Percentiles rank a stretch among this genome's conserved stretches.
These are phyloP conservation scores for Gobio gobio DNA, from an alignment of 2,113 vertebrate genomes.

Conservation along the genomic window DNA sequence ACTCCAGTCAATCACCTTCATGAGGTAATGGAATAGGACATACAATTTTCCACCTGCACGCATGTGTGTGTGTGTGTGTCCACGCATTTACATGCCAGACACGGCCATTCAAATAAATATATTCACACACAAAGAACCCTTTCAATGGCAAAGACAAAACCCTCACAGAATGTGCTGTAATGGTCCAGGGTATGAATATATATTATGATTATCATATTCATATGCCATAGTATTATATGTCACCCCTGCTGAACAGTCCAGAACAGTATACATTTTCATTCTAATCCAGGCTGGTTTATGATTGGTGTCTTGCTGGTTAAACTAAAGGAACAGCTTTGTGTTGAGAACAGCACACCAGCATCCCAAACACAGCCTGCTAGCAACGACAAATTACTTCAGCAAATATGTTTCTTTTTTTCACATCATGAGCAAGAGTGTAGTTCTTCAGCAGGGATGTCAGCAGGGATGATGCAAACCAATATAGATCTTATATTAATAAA, in stretches of 20 bases:
- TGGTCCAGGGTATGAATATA: background rate
- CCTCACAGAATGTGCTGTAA: background rate
- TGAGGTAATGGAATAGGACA: constrained; percentile 42
- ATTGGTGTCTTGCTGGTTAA: background rate
- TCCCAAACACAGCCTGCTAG: background rate
- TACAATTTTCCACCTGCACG: background rate
- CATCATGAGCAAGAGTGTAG: too few species aligned
- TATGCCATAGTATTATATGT: background rate
- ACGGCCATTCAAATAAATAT: background rate
- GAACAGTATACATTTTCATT: background rate
- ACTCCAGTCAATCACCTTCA: constrained; percentile 48
- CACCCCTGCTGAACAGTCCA: background rate
- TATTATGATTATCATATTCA: background rate
- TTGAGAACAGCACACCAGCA: background rate
- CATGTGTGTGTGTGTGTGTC: background rate
- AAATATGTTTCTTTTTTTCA: too few species aligned
- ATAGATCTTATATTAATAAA: too few species aligned
- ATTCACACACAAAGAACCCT: background rate
- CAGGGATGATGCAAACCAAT: too few species aligned
- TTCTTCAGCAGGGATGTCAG: too few species aligned
- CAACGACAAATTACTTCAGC: too few species aligned
- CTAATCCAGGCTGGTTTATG: background rate
- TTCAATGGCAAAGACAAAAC: background rate
- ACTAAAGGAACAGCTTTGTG: background rate
- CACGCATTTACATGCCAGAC: background rate